Evolutionary conservation across 2,888 invertebrate genomes (phyloP), one percentile per base, ranked within the genome.

Genomic region (Ochropleura plecta): DNA sequence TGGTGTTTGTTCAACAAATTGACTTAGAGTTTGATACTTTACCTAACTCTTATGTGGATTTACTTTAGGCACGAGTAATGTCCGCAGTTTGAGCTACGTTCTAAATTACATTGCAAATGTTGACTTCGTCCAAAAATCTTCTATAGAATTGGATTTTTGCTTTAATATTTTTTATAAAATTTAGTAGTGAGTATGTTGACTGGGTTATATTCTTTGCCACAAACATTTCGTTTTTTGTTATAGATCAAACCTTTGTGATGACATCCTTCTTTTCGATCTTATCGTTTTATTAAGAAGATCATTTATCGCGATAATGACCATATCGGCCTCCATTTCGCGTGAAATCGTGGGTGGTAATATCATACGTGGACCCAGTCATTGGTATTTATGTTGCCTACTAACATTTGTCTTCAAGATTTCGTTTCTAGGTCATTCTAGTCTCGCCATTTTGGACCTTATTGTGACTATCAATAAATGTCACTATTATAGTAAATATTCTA

Each of bases 1-100:
- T 88, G 86, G 86, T 90, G 86, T 90, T 91, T 90, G 89, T 85
- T 86, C 81, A 73, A 79, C 84, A 88, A 91, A 90, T 89, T 88
- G 88, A 90, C 88, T 90, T 86, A 80, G 83, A 86, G 85, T 88
- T 87, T 85, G 88, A 89, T 88, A 89, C 87, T 88, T 89, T 88
- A 81, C 84, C 86, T 81, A 88, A 87, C 87, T 88, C 88, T 84
- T 88, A 85, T 80, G 86, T 77, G 79, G 81, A 85, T 81, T 80
- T 79, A 80, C 82, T 86, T 83, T 75, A 72, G 74, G 55, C 40
- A 16, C 64, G 83, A 82, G 85, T 79, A 81, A 83, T 77, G 80
- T 82, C 74, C 72, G 80, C 66, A 78, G 82, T 82, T 79, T 78
- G 75, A 84, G 78, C 79, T 76, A 74, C 81, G 82, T 79, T 79